Percentiles rank a stretch among this genome's conserved stretches.
These are phyloP conservation scores for Solen grandis DNA, from an alignment of 1,140 invertebrate genomes.

Conservation along the genomic window DNA sequence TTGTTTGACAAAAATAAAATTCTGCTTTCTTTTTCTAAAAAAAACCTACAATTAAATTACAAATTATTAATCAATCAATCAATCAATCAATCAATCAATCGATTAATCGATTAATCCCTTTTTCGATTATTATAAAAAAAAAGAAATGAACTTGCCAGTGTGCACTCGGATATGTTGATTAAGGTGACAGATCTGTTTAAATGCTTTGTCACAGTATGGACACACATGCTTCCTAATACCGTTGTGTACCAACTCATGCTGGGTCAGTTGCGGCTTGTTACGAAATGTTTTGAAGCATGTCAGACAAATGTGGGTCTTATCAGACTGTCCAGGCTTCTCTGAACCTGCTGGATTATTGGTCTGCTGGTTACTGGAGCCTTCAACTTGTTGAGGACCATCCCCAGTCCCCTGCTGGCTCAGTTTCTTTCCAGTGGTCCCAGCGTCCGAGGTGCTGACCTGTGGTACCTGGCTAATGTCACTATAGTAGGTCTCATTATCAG, in stretches of 20 bases:
- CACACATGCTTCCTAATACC: slow-evolving; percentile 86
- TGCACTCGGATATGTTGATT: slow-evolving; percentile 99
- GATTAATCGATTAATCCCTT: no score
- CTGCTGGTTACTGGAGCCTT: neutral
- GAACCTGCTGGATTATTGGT: neutral
- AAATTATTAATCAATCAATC: no score
- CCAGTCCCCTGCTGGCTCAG: neutral
- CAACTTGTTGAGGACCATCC: neutral
- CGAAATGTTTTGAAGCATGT: slow-evolving; percentile 86
- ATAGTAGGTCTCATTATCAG: neutral
- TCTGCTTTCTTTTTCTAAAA: no score
- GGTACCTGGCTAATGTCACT: neutral
- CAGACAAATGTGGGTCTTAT: slow-evolving; percentile 36
- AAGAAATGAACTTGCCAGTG: slow-evolving; percentile 86
- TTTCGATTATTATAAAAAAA: no score
- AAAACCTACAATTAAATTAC: no score
- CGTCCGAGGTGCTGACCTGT: neutral
- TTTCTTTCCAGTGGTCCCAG: neutral
- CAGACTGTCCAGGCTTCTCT: slow-evolving; percentile 25
- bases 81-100: no score
- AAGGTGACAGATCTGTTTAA: slow-evolving; percentile 98
- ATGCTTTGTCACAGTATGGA: slow-evolving; percentile 98
- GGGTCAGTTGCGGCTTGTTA: slow-evolving; percentile 96
- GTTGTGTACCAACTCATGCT: slow-evolving; percentile 95
- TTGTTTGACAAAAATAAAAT: no score